Evolutionary conservation across 2,888 invertebrate genomes (phyloP).

Genomic region (Leptopterna dolabrata): DNA sequence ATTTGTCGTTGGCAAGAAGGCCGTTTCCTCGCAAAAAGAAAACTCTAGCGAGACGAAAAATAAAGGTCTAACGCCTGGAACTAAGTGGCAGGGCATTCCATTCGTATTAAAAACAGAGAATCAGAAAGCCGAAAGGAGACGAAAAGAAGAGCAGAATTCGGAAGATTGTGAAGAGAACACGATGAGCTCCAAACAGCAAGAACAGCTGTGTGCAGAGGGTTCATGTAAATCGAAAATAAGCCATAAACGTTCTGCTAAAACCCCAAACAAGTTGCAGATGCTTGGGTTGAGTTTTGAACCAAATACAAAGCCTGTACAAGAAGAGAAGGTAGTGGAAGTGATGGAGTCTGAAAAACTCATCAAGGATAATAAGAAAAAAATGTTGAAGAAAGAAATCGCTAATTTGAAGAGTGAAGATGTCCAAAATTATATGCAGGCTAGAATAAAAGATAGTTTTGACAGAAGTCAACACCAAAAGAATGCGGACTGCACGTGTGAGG

Average conservation of each 20-base stretch:
- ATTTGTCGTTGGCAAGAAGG: not conserved
- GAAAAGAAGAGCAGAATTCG: not conserved
- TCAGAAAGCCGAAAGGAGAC: not conserved
- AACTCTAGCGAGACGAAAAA: not conserved
- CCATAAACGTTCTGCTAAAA: not conserved
- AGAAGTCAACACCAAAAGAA: not conserved
- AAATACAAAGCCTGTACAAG: not conserved
- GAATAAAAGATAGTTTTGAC: not conserved
- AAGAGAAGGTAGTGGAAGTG: not conserved
- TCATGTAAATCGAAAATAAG: not conserved
- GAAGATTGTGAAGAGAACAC: not conserved
- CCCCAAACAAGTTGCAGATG: constrained; percentile 1
- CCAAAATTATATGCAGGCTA: not conserved
- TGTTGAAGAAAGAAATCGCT: not conserved
- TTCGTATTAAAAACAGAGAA: not conserved
- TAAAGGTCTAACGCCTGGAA: not conserved
- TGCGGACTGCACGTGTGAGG: not conserved
- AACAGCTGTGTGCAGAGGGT: not conserved
- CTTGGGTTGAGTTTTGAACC: not conserved
- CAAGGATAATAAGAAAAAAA: not conserved
- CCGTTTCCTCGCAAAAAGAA: not conserved
- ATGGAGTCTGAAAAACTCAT: not conserved
- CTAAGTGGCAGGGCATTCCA: constrained; percentile 28
- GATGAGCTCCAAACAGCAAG: not conserved
- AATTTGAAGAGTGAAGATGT: not conserved